Base-by-base conservation (phyloP, 2,888 invertebrate species). In the Slavum lentiscoides region DNA sequence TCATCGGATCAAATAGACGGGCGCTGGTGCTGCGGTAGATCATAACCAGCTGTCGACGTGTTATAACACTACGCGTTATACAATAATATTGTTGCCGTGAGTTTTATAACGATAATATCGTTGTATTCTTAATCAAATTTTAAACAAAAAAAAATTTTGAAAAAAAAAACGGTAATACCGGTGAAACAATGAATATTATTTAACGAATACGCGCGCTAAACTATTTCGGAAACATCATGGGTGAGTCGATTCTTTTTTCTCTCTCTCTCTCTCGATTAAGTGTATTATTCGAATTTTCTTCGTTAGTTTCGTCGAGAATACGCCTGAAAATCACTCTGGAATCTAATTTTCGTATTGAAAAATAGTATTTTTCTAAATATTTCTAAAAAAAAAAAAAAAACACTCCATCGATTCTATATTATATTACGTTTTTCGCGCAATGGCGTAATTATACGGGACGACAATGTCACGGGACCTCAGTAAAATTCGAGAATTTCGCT, bases 21-120 rank as follows among this genome's bases (percentile, higher is more conserved):
- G 23, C 74, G 13, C 19, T 23, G 30, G 30, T 30, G 21, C 55
- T 15, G 6, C n/a, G 55, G 66, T 75, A 75, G 74, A 75, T 75
- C 74, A 43, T 67, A 67, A 75, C 74, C 66, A 58, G 43, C 74
- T 39, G 74, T 66, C 66, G 66, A 58, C 74, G 66, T n/a, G n/a
- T 75, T 66, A 19, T 13, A 75, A 39, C 74, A 75, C 39, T 17
- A 2, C 68, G 53, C 19, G 55, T n/a, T 30, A 30, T 4, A 30
- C 30, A 4, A 30, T 1, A 2, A 30, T 30, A 39, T 9, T 37
- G 30, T 23, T 37, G 58, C 58, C 19, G 69, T 13, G 58, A 30
- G n/a, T 13, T 58, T 21, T 7, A 55, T 9, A 72, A 72, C 8
- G 30, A 0, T 1, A 66, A 11, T 39, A 13, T 19, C 19, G 23